Conservation (phyloP, 2,797 vertebrate species). For the Enteromius thamalakanensis region DNA sequence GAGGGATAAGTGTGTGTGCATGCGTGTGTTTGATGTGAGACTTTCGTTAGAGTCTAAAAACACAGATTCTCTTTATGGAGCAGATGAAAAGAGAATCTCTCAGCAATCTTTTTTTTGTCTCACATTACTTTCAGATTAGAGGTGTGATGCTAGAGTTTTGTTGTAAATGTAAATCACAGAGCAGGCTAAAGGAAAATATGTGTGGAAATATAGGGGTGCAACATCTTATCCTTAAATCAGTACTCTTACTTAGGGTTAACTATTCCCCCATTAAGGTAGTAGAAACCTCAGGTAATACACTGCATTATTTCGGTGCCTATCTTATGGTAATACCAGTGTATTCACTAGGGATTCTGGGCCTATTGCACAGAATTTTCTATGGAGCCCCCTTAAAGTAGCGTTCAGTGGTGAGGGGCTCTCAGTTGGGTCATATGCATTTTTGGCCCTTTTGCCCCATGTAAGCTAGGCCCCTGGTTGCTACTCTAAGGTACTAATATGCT, state of each 20-base stretch:
- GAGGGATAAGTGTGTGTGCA: slow-evolving; percentile 38
- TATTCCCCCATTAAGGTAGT: background rate
- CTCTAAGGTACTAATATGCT: background rate
- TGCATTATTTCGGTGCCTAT: background rate
- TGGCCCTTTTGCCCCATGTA: background rate
- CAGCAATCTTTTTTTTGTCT: background rate
- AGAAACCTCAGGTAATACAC: background rate
- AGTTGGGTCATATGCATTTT: background rate
- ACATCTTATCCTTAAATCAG: background rate
- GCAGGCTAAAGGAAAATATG: background rate
- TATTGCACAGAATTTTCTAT: background rate
- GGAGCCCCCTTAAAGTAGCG: background rate
- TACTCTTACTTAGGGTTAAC: slow-evolving; percentile 15
- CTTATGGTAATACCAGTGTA: background rate
- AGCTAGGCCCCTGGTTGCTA: background rate
- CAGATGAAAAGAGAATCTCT: slow-evolving; percentile 2
- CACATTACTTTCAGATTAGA: slow-evolving; percentile 14
- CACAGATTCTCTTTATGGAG: background rate
- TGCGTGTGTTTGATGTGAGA: slow-evolving; percentile 54
- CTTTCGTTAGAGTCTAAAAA: background rate
- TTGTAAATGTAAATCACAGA: slow-evolving; percentile 38
- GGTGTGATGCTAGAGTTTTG: slow-evolving; percentile 18
- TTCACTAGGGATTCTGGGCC: background rate
- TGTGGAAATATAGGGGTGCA: background rate
- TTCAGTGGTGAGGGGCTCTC: background rate